phyloP scores from a whole-genome alignment of 2,797 vertebrate species.

The Poeciliopsis gracilis region DNA sequence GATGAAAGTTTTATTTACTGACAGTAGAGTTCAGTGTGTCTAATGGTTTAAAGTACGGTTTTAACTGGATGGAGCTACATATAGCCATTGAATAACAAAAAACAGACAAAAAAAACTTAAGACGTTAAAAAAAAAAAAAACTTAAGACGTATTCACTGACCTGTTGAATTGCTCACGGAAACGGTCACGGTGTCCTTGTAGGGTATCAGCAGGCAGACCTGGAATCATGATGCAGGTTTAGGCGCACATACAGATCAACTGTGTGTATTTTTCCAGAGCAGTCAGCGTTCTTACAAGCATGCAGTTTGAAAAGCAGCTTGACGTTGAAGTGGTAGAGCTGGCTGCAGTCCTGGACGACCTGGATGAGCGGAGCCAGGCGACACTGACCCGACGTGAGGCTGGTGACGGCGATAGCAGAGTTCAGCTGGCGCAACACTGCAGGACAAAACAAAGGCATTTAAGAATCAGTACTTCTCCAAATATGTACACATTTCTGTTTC shows the following conservation, averaged over 20 bases:
- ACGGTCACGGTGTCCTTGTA: slow-evolving; percentile 95
- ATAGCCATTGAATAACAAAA: slow-evolving; percentile 2
- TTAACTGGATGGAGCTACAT: slow-evolving; percentile 39
- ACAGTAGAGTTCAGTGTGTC: background rate
- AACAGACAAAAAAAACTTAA: background rate
- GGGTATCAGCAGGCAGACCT: slow-evolving; percentile 94
- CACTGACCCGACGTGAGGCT: slow-evolving; percentile 95
- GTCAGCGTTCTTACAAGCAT: slow-evolving; percentile 87
- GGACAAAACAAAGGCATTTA: slow-evolving; percentile 20
- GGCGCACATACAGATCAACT: background rate
- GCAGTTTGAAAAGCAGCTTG: slow-evolving; percentile 96
- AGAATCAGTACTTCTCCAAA: background rate
- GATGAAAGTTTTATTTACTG: background rate
- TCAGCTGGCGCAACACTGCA: slow-evolving; percentile 89
- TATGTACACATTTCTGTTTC: background rate
- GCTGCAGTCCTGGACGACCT: slow-evolving; percentile 97
- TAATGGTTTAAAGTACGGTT: slow-evolving; percentile 14
- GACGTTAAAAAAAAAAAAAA: too few species aligned
- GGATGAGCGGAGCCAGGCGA: slow-evolving; percentile 94
- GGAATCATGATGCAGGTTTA: slow-evolving; percentile 27
- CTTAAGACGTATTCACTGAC: slow-evolving; percentile 69
- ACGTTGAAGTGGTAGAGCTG: slow-evolving; percentile 97
- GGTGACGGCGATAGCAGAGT: slow-evolving; percentile 93
- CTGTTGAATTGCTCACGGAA: slow-evolving; percentile 98
- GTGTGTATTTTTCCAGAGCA: background rate